Conservation (phyloP, 2,888 invertebrate genomes). For the Pachymerium ferrugineum region DNA sequence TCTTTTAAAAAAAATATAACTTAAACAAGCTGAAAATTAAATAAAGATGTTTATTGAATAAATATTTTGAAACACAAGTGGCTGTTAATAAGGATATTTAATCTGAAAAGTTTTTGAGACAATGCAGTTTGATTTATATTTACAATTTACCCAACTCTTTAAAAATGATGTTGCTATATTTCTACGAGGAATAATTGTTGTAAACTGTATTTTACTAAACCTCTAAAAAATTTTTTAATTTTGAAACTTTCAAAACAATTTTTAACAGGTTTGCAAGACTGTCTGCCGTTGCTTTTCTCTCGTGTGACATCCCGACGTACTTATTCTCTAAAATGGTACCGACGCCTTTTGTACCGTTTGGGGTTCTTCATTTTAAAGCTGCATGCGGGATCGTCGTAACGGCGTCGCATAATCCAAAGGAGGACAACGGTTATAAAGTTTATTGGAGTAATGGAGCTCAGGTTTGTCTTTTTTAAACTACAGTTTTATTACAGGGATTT, state of each 20-base stretch:
- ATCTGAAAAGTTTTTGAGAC: too few relatives aligned
- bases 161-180: too few relatives aligned
- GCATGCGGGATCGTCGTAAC: conserved; percentile 89
- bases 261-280: conserved; percentile 74
- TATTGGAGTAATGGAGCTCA: conserved; percentile 92
- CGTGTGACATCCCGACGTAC: conserved; percentile 68
- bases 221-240: neutral
- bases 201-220: too few relatives aligned
- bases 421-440: conserved; percentile 96
- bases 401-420: conserved; percentile 91
- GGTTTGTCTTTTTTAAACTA: conserved; percentile 43
- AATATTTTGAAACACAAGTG: too few relatives aligned
- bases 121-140: too few relatives aligned
- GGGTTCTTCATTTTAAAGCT: conserved; percentile 65
- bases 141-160: too few relatives aligned
- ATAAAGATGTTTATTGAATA: too few relatives aligned
- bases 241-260: neutral
- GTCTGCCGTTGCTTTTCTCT: conserved; percentile 74
- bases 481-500: neutral
- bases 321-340: conserved; percentile 75
- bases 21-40: too few relatives aligned
- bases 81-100: too few relatives aligned
- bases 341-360: conserved; percentile 90
- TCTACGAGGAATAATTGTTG: too few relatives aligned
- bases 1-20: too few relatives aligned